Evolutionary conservation across 2,888 invertebrate genomes (phyloP), one percentile per base, ranked within the genome.

Genomic region (Sussaba pulchella): DNA sequence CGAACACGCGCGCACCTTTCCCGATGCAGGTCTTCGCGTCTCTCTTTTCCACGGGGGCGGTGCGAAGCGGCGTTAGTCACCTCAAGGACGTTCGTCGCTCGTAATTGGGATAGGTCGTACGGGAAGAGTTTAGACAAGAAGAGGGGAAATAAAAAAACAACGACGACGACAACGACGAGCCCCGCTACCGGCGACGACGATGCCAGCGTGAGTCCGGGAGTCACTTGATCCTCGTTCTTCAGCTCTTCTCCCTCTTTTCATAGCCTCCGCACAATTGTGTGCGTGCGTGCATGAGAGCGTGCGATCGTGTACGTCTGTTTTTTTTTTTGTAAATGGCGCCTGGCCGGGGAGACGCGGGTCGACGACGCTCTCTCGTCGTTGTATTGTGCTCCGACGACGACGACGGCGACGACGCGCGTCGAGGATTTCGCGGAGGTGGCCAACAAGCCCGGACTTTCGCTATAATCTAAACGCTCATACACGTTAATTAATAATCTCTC

Each of bases 81-180:
- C 88, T 90, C 90, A 90, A 90, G 90, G 90, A 90, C 90, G 89
- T 89, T 81, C 83, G 86, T 50, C 45, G 73, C 66, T 64, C 87
- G 87, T 88, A 90, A 90, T 90, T 90, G 90, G 90, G 90, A 90
- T 90, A 90, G 90, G 90, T 90, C 90, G 89, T 88, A 87, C 87
- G 88, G 86, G 84, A 83, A 78, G 81, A 84, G 78, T 73, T 57
- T 69, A 69, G 57, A 31, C n/a, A n/a, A n/a, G n/a, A n/a, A n/a
- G n/a, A n/a, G n/a, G 57, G 31, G 57, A 72, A 43, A 41, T 43
- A 67, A 54, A 43, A 54, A 67, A 54, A 31, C 80, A 66, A 73
- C 31, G 31, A 31, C 10, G 6, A 2, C 14, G 24, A 41, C 82
- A 74, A 52, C 47, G 47, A 54, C 77, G 84, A 86, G 83, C 86